Evolutionary conservation across 2,113 vertebrate genomes (phyloP), one percentile per base, ranked within the genome.

Genomic region (Syngnathoides biaculeatus): DNA sequence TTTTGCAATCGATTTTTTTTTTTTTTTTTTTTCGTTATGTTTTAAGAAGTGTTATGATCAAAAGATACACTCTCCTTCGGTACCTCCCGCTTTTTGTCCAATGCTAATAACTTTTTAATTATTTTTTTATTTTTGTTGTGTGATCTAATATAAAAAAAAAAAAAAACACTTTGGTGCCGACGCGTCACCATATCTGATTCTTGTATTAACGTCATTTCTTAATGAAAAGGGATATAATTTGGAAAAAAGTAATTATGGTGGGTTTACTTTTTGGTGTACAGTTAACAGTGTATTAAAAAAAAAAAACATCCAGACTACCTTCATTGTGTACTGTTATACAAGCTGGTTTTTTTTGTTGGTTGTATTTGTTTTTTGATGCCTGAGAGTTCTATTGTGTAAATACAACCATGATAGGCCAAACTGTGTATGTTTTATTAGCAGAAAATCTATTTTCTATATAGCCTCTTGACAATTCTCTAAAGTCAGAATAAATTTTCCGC

Each of bases 141-240:
- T 94, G 94, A 93, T 93, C 93, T 96, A 97, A 96, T 97, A 94
- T 96, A 95, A 96, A 93, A 94, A 94, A 94, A 93, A n/a, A n/a
- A n/a, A n/a, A n/a, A n/a, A n/a, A n/a, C n/a, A n/a, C n/a, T n/a
- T 30, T 7, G 14, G 30, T 6, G 95, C 92, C 93, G 90, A 95
- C 95, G 93, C 93, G 93, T 93, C 86, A 94, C 94, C 91, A 86
- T 76, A 90, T 94, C 94, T 92, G 90, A 94, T 95, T 93, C 90
- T 97, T 96, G 94, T 98, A 96, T 97, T 98, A 96, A 98, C 94
- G 91, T 91, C 91, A 90, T 91, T 93, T 95, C 94, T 93, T 97
- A 95, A 97, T 96, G 95, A 95, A 98, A 97, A 98, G 95, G 96
- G 95, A 97, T 95, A 92, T 96, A 95, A 96, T 97, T 95, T 95